These are phyloP conservation scores for Corydoras maculifer DNA, from an alignment of 2,113 vertebrate genomes.

Conservation along the genomic window DNA sequence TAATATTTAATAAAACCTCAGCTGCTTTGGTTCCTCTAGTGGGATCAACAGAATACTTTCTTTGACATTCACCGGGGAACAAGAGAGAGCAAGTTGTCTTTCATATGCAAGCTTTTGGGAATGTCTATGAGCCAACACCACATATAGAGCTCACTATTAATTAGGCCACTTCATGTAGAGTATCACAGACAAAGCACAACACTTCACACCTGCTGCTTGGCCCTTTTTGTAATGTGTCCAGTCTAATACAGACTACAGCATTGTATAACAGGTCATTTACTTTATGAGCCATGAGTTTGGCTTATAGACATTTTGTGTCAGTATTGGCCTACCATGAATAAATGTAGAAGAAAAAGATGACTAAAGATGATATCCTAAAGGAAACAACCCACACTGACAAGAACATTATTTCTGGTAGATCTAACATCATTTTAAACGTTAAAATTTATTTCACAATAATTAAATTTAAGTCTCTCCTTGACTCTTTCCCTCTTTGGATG, in stretches of 20 bases:
- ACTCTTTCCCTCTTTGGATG: too few species aligned
- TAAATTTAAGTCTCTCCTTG: too few species aligned
- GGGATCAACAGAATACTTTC: background rate
- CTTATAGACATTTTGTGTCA: constrained; percentile 29
- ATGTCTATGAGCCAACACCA: constrained; percentile 46
- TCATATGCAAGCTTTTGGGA: constrained; percentile 32
- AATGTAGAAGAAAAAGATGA: constrained; percentile 17
- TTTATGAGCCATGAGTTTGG: constrained; percentile 13
- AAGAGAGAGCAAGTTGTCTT: constrained; percentile 34
- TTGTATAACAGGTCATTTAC: constrained; percentile 7
- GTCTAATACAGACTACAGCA: background rate
- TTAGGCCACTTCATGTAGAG: background rate
- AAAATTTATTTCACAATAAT: too few species aligned
- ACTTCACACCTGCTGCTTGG: background rate
- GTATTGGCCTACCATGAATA: constrained; percentile 16
- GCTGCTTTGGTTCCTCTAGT: constrained; percentile 25
- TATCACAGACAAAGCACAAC: constrained; percentile 10
- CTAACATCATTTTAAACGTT: too few species aligned
- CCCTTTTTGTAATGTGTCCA: constrained; percentile 13
- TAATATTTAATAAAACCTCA: constrained; percentile 35
- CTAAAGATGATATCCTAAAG: too few species aligned
- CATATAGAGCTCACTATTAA: constrained; percentile 11
- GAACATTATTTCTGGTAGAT: too few species aligned
- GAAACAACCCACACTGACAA: too few species aligned
- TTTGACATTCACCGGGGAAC: constrained; percentile 18